Percentiles rank a stretch among this genome's conserved stretches.
Evolutionary conservation across 2,113 vertebrate species (phyloP).

Genomic region (Glareola pratincola): DNA sequence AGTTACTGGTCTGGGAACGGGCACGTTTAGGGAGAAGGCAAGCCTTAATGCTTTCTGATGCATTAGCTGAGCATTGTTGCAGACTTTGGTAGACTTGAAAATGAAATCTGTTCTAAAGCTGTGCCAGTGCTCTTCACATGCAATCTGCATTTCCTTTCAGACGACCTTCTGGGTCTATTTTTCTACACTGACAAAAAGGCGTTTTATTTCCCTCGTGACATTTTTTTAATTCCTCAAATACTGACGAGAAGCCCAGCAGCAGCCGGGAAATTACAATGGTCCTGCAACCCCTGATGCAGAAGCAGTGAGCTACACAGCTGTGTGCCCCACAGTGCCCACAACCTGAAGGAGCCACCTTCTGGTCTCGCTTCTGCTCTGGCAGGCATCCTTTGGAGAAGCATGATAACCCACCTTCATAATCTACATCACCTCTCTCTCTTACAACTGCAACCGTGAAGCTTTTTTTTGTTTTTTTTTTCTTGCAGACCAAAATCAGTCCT

Average conservation of each 20-base stretch:
- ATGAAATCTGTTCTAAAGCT: not conserved
- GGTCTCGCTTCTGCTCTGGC: rapidly evolving
- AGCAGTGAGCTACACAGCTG: not conserved
- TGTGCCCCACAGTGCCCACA: not conserved
- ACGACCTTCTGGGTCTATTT: not conserved
- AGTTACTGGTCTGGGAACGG: not conserved
- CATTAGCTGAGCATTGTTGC: not conserved
- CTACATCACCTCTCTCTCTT: not conserved
- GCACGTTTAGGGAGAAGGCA: not conserved
- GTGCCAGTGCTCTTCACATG: not conserved
- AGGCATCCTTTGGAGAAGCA: not conserved
- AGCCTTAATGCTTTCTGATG: not conserved
- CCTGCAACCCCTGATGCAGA: not conserved
- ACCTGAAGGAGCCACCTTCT: not conserved
- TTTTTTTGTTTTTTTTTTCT: not conserved
- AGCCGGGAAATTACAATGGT: not conserved
- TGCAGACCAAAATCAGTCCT: not conserved
- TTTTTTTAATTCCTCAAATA: not conserved
- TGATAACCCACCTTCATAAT: not conserved
- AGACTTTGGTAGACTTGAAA: not conserved
- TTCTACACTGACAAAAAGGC: not conserved
- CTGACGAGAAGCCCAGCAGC: not conserved
- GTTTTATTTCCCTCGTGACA: not conserved
- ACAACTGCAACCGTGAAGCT: not conserved
- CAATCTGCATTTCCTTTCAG: not conserved